Percentiles rank a stretch among this genome's conserved stretches.
Evolutionary conservation across 2,888 invertebrate species (phyloP).

Genomic region (Conistra vaccinii): DNA sequence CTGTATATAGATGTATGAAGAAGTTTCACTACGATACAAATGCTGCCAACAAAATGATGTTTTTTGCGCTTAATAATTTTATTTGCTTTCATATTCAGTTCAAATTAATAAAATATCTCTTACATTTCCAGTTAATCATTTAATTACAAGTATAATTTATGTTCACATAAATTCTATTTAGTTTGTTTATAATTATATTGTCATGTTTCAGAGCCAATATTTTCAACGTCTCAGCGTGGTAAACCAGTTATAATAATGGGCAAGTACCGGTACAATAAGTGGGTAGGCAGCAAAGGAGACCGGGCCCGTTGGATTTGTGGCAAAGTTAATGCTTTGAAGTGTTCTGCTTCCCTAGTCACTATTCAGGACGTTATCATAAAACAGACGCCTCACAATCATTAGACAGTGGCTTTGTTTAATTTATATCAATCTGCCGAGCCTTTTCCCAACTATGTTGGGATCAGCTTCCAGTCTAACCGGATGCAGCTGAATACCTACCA

Average conservation of each 20-base stretch:
- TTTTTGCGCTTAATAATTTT: neutral
- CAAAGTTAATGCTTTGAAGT: conserved; percentile 75
- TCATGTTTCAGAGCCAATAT: conserved; percentile 48
- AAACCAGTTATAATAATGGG: conserved; percentile 75
- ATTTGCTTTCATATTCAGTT: neutral
- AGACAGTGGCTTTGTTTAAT: conserved; percentile 15
- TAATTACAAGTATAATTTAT: neutral
- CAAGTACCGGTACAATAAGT: conserved; percentile 76
- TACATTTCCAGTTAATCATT: neutral
- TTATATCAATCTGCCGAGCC: too few species aligned
- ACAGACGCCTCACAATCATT: conserved; percentile 79
- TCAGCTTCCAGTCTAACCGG: too few species aligned
- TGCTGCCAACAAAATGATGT: neutral
- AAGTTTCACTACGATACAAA: neutral
- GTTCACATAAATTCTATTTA: neutral
- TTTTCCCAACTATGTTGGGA: too few species aligned
- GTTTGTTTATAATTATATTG: neutral
- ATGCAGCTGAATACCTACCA: too few species aligned
- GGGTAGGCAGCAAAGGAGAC: conserved; percentile 72
- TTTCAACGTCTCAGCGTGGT: conserved; percentile 70
- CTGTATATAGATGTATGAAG: neutral
- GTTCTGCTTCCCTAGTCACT: conserved; percentile 74
- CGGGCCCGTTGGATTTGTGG: conserved; percentile 78
- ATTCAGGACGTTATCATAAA: conserved; percentile 70
- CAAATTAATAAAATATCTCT: neutral